Conservation (phyloP, 2,888 invertebrate species). For the Leptinotarsa haldemani region DNA sequence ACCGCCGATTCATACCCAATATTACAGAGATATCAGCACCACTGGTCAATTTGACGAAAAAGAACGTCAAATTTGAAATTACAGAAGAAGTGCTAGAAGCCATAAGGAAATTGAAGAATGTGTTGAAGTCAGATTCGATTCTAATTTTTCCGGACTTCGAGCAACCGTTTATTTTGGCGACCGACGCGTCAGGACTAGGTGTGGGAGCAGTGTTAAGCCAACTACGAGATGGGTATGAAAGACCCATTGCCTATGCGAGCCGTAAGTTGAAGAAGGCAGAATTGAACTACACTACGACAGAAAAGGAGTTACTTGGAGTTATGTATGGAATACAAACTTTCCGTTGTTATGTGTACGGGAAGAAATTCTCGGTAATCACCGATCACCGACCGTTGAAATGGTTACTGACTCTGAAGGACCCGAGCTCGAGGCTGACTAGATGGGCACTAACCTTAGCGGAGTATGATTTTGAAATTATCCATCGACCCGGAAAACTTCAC, state of each 20-base stretch:
- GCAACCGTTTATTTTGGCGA: constrained; percentile 36
- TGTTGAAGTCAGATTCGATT: constrained; percentile 33
- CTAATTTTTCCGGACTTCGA: constrained; percentile 38
- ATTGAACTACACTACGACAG: no score
- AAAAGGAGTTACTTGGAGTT: no score
- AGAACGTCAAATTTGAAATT: constrained; percentile 36
- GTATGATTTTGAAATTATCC: constrained; percentile 30
- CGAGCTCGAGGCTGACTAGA: constrained; percentile 14
- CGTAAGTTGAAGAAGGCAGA: no score
- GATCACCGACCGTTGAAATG: no score
- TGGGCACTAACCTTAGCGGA: constrained; percentile 25
- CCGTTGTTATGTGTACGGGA: no score
- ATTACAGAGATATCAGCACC: constrained; percentile 25
- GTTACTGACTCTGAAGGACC: no score
- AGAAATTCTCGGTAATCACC: no score
- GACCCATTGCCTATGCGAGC: no score
- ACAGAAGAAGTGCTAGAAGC: constrained; percentile 26
- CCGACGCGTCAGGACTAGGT: constrained; percentile 34
- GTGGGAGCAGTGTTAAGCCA: constrained; percentile 1
- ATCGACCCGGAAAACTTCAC: no score
- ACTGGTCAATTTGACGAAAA: constrained; percentile 34
- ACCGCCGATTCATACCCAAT: constrained; percentile 37
- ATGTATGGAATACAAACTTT: no score
- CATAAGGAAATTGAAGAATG: constrained; percentile 27
- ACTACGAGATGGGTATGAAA: no score